phyloP scores from a whole-genome alignment of 1,140 invertebrate species.

The Drosophila teissieri region DNA sequence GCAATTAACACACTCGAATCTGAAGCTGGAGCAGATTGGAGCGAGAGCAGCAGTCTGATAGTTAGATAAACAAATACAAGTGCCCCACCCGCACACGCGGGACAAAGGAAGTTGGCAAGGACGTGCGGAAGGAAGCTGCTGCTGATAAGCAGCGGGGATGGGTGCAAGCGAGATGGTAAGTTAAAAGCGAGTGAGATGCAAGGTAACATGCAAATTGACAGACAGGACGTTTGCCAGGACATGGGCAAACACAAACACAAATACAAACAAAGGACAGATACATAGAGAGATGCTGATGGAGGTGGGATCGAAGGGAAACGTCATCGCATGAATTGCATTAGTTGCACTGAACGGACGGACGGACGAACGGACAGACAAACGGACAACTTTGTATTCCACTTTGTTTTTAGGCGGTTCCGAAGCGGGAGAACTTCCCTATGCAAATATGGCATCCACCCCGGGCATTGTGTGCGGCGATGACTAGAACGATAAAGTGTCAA shows the following conservation, averaged over 20 bases:
- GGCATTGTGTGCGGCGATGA: slow-evolving; percentile 52
- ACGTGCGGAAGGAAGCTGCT: slow-evolving; percentile 49
- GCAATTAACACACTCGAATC: slow-evolving; percentile 62
- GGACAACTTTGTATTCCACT: slow-evolving; percentile 61
- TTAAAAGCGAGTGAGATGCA: slow-evolving; percentile 48
- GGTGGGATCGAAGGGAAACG: slow-evolving; percentile 22
- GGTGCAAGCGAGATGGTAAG: slow-evolving; percentile 8
- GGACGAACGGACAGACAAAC: neutral
- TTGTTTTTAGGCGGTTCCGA: slow-evolving; percentile 60
- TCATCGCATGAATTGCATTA: slow-evolving; percentile 63
- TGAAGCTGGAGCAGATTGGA: slow-evolving; percentile 25
- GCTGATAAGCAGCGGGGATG: slow-evolving; percentile 31
- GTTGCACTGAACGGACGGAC: slow-evolving; percentile 46
- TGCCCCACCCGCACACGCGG: slow-evolving; percentile 15
- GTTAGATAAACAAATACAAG: slow-evolving; percentile 60
- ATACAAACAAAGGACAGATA: slow-evolving; percentile 42
- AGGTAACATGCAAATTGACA: slow-evolving; percentile 63
- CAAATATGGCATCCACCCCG: slow-evolving; percentile 42
- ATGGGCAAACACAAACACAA: slow-evolving; percentile 32
- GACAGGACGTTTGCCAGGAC: slow-evolving; percentile 60
- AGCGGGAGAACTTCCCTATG: slow-evolving; percentile 31
- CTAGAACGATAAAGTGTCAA: slow-evolving; percentile 70
- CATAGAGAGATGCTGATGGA: slow-evolving; percentile 23
- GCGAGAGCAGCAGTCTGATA: slow-evolving; percentile 53
- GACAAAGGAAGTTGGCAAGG: slow-evolving; percentile 46